phyloP scores from a whole-genome alignment of 92 coral and sea anemone genomes.

The Pocillopora meandrina region DNA sequence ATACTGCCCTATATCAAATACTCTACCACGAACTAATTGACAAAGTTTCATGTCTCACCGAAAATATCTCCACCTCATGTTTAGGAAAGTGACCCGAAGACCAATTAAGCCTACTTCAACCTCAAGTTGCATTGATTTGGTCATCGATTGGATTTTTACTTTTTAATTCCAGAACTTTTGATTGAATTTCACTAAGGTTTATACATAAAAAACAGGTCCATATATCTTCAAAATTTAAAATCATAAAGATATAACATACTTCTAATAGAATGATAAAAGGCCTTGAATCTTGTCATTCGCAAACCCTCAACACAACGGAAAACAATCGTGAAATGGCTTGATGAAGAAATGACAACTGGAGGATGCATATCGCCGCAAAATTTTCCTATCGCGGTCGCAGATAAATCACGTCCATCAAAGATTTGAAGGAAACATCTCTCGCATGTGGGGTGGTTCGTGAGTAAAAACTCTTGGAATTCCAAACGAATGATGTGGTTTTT shows the following conservation, averaged over 20 bases:
- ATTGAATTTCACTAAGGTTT: background rate
- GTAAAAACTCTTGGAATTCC: constrained; percentile 23
- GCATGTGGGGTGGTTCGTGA: constrained; percentile 51
- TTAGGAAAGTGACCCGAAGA: no score
- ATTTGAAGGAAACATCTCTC: constrained; percentile 41
- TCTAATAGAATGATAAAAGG: constrained; percentile 13
- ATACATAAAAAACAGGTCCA: no score
- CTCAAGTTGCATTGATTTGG: no score
- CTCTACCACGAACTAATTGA: no score
- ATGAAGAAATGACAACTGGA: constrained; percentile 22
- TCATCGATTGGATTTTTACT: no score
- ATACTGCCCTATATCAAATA: no score
- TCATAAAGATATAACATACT: background rate
- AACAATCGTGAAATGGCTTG: constrained; percentile 27
- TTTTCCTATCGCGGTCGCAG: constrained; percentile 29
- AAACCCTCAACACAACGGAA: constrained; percentile 17
- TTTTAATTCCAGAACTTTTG: no score
- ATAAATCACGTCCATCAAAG: constrained; percentile 33
- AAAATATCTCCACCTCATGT: no score
- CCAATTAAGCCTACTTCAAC: no score
- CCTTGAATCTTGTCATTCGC: constrained; percentile 17
- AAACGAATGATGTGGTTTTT: background rate
- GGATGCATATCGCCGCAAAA: constrained; percentile 61
- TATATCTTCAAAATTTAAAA: background rate
- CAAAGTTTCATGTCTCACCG: no score